A percentile compares a stretch with the other conserved stretches of the same genome.
phyloP scores from a whole-genome alignment of 2,113 vertebrate species.

The Phodopus roborovskii region DNA sequence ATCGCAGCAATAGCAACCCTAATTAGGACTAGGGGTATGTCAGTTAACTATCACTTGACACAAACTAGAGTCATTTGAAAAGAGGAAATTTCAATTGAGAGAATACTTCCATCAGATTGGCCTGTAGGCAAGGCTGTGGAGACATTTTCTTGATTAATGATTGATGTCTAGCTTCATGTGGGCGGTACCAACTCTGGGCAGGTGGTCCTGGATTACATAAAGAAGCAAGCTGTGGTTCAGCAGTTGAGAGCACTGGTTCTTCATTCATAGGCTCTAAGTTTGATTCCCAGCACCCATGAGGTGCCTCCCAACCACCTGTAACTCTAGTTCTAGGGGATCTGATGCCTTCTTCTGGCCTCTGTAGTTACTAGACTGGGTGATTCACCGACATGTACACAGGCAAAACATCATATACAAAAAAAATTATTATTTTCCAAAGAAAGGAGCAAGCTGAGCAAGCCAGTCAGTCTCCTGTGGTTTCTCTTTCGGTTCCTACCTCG shows the following conservation, averaged over 20 bases:
- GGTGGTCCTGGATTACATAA: neutral
- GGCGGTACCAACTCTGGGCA: neutral
- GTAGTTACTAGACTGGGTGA: neutral
- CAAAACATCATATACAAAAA: neutral
- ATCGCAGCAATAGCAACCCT: neutral
- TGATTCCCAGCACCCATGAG: neutral
- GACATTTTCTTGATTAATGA: neutral
- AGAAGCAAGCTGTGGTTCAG: neutral
- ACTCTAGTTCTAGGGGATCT: neutral
- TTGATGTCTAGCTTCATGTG: neutral
- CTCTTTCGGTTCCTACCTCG: neutral
- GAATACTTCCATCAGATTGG: neutral
- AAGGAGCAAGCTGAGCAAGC: neutral
- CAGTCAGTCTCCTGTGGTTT: neutral
- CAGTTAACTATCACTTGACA: neutral
- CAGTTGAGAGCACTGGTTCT: neutral
- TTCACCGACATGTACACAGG: neutral
- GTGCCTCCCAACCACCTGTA: neutral
- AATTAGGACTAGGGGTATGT: neutral
- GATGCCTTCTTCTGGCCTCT: neutral
- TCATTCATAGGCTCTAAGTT: neutral
- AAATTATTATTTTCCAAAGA: neutral
- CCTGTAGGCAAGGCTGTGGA: neutral
- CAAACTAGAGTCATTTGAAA: neutral
- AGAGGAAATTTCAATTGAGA: neutral